These are phyloP conservation scores for Xylophagus ater DNA, from an alignment of 2,888 invertebrate species.

Conservation along the genomic window DNA sequence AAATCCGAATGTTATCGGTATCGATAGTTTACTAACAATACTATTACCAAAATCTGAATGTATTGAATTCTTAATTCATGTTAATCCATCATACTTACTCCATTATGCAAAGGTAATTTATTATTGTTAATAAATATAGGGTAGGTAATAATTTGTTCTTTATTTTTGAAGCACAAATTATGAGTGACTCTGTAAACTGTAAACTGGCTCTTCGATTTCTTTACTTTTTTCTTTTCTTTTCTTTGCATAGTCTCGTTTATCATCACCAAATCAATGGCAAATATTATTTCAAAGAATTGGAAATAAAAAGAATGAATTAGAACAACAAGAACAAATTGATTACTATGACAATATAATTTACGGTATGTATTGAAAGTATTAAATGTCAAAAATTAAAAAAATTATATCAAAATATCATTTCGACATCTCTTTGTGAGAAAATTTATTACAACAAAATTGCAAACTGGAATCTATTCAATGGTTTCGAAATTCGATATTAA, in stretches of 20 bases:
- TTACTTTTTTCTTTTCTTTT: constrained; percentile 9
- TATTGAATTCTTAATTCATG: constrained; percentile 45
- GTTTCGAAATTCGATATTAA: too few relatives aligned
- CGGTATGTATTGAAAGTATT: constrained; percentile 5
- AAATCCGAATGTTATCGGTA: constrained; percentile 44
- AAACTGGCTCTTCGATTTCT: too few relatives aligned
- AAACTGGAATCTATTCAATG: not conserved
- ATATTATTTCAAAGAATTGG: constrained; percentile 33
- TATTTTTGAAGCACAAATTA: too few relatives aligned
- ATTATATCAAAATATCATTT: too few relatives aligned
- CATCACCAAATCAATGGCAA: constrained; percentile 36
- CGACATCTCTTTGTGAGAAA: too few relatives aligned
- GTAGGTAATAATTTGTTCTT: too few relatives aligned
- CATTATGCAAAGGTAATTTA: constrained; percentile 51
- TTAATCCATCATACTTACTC: constrained; percentile 49
- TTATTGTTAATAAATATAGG: constrained; percentile 19
- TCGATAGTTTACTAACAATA: constrained; percentile 43
- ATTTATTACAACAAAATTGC: too few relatives aligned
- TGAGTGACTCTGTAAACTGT: too few relatives aligned
- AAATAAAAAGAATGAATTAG: constrained; percentile 29
- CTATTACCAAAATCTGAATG: constrained; percentile 43
- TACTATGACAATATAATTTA: constrained; percentile 12
- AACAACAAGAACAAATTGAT: constrained; percentile 3
- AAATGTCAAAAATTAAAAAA: too few relatives aligned
- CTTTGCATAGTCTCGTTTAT: constrained; percentile 30